A percentile compares a stretch with the other conserved stretches of the same genome.
phyloP scores from a whole-genome alignment of 2,888 invertebrate genomes.

The Callosobruchus maculatus region DNA sequence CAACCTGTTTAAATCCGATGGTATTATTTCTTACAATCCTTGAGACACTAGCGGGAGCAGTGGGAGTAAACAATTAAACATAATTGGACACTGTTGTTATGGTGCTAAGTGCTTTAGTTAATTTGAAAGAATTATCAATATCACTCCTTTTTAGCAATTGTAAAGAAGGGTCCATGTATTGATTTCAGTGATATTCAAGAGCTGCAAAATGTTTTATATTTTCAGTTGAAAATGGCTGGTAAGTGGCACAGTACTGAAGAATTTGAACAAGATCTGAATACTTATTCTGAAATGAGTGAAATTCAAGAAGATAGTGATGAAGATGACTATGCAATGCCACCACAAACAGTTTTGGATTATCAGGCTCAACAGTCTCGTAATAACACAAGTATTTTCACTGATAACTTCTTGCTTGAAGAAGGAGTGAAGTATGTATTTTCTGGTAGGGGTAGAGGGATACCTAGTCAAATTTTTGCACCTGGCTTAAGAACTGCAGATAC shows the following conservation, averaged over 20 bases:
- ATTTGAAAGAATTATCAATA: too few relatives aligned
- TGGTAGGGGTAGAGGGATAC: constrained; percentile 19
- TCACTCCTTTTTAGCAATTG: too few relatives aligned
- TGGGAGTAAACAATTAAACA: too few relatives aligned
- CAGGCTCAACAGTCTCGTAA: constrained; percentile 9
- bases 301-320: not conserved
- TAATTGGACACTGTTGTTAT: too few relatives aligned
- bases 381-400: constrained; percentile 13
- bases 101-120: too few relatives aligned
- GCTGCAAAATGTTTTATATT: too few relatives aligned
- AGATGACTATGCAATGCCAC: constrained; percentile 1
- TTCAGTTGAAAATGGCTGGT: constrained; percentile 4
- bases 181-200: too few relatives aligned
- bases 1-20: too few relatives aligned
- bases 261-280: constrained; percentile 10
- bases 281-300: constrained; percentile 8
- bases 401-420: constrained; percentile 1
- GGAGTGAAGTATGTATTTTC: constrained; percentile 8
- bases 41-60: too few relatives aligned
- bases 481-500: not conserved
- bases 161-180: too few relatives aligned
- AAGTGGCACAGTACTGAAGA: constrained; percentile 6
- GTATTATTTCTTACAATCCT: too few relatives aligned
- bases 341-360: constrained; percentile 14
- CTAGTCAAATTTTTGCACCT: constrained; percentile 7